These are phyloP conservation scores for Nylanderia fulva DNA, from an alignment of 1,140 invertebrate genomes.

Conservation along the genomic window DNA sequence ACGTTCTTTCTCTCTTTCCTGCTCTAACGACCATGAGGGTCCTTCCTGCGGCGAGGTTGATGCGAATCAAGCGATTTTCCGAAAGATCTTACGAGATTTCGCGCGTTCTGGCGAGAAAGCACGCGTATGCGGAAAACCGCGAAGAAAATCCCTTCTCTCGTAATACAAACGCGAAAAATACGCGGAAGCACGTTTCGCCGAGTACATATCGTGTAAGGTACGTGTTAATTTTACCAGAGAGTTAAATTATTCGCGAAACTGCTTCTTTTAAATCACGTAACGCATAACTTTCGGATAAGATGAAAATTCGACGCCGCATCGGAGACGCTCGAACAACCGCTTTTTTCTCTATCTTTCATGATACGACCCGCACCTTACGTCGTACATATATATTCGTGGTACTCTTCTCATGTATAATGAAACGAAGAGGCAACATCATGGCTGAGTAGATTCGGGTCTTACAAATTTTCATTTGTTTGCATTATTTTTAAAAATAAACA, in stretches of 20 bases:
- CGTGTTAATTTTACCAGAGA: neutral
- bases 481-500: too few species aligned
- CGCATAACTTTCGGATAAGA: neutral
- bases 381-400: neutral
- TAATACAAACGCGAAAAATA: neutral
- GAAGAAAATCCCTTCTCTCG: constrained; percentile 11
- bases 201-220: neutral
- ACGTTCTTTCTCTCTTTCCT: neutral
- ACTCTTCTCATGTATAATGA: neutral
- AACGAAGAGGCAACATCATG: neutral
- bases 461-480: too few species aligned
- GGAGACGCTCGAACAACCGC: neutral
- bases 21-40: neutral
- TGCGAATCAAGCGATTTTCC: constrained; percentile 56
- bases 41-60: neutral
- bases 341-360: constrained; percentile 2
- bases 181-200: constrained; percentile 18
- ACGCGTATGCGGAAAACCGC: constrained; percentile 23
- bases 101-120: constrained; percentile 31
- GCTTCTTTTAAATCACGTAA: neutral
- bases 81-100: constrained; percentile 12
- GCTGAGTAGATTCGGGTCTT: too few species aligned
- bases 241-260: constrained; percentile 14
- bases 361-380: neutral
- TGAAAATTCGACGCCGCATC: neutral